Evolutionary conservation across 2,797 vertebrate species (phyloP).

Genomic region (Squalus acanthias): DNA sequence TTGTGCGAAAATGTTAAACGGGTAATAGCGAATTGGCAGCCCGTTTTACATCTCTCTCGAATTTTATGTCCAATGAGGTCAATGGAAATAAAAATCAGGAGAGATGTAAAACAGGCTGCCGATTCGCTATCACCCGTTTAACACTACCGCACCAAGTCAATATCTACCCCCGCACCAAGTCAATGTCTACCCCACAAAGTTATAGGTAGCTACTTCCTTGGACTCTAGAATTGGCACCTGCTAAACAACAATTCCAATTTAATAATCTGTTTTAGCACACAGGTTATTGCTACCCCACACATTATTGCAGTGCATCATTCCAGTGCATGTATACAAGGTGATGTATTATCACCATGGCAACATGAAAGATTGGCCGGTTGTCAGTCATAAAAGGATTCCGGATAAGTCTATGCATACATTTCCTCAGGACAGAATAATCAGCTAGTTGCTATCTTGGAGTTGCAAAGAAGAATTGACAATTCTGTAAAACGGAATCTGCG

Average conservation of each 20-base stretch:
- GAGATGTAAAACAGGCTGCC: background rate
- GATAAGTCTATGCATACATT: background rate
- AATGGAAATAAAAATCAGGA: background rate
- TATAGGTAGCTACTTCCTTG: background rate
- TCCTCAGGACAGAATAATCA: constrained; percentile 17
- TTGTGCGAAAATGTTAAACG: background rate
- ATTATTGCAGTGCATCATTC: background rate
- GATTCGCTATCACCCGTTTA: background rate
- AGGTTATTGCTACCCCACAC: background rate
- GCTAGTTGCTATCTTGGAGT: background rate
- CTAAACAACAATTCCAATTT: background rate
- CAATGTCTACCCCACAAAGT: no score
- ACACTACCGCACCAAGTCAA: background rate
- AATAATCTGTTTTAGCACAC: background rate
- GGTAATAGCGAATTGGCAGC: background rate
- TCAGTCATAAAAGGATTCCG: background rate
- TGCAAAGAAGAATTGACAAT: background rate
- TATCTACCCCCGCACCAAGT: background rate
- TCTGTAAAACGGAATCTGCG: background rate
- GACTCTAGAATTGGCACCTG: background rate
- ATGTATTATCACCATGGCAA: background rate
- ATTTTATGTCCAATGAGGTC: background rate
- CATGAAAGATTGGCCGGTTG: background rate
- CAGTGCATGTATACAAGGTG: background rate
- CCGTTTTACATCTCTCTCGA: no score